Conservation (phyloP, 2,797 vertebrate genomes). For the Galago senegalensis region DNA sequence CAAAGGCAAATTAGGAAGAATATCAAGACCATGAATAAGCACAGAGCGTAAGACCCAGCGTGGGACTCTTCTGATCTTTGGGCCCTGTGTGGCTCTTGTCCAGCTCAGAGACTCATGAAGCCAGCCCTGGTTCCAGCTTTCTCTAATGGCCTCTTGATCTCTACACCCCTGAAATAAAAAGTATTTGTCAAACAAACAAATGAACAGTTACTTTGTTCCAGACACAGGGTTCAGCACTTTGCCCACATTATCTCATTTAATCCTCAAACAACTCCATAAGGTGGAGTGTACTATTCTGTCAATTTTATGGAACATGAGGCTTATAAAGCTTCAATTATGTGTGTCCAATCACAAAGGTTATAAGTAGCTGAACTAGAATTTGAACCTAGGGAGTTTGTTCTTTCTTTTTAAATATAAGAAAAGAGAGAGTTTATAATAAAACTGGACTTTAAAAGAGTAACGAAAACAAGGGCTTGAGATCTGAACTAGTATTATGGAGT, state of each 20-base stretch:
- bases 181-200: neutral
- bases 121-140: neutral
- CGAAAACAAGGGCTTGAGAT: neutral
- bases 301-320: conserved; percentile 14
- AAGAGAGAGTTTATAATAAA: neutral
- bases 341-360: neutral
- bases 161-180: neutral
- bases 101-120: rapidly evolving
- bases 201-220: neutral
- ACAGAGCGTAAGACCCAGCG: neutral
- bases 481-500: neutral
- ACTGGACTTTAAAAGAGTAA: neutral
- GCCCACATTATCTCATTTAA: neutral
- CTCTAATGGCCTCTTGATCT: conserved; percentile 37
- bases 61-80: neutral
- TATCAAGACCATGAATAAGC: neutral
- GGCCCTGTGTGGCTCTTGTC: neutral
- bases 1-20: conserved; percentile 4
- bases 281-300: neutral
- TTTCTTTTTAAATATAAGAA: conserved; percentile 8
- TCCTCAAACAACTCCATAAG: neutral
- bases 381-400: neutral
- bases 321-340: neutral
- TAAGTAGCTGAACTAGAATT: conserved; percentile 8
- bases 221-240: neutral